Base-by-base conservation (phyloP, 2,113 vertebrate genomes). In the Synchiropus splendidus region DNA sequence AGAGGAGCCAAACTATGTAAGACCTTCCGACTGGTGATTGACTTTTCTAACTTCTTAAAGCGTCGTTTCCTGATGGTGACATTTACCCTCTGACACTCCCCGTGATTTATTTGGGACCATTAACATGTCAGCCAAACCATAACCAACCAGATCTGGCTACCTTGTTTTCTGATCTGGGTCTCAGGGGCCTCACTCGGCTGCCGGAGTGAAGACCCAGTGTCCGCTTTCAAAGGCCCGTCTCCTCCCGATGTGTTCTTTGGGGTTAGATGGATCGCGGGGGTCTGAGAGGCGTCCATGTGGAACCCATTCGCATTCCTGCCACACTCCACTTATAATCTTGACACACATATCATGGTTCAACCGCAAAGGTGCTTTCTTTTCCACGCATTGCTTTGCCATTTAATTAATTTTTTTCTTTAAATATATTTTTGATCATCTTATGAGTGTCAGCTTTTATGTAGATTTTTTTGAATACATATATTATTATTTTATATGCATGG, bases 211-310 rank as follows among this genome's bases (percentile, higher is more conserved):
- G 46, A 33, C 16, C 12, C 31, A 62, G 76, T 65, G 74, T 79
- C 72, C 50, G 40, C 48, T 79, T 83, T 81, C 78, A 81, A 78
- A 83, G 78, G 53, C 42, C 57, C 36, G n/a, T 55, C 50, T 62
- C 39, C 52, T 45, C 42, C 51, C 65, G 65, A 69, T 75, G 57
- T 75, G 57, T 75, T 64, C 61, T 44, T 27, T 48, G 36, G 49
- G 42, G 49, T 61, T 39, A 41, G 33, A 51, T 42, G 52, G 46
- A 39, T 38, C 3, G 5, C 48, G 40, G 51, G 49, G 53, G 8
- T 45, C 63, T 21, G 18, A 12, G 21, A 69, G 51, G 42, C 48
- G 42, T 56, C 40, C 56, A 40, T 45, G 59, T 51, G 52, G 70
- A 71, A 60, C 57, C 21, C 34, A 5, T 56, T 18, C 48, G 41